Percentiles rank a stretch among this genome's conserved stretches.
Evolutionary conservation across 2,113 vertebrate genomes (phyloP).

Genomic region (Callorhinus ursinus): DNA sequence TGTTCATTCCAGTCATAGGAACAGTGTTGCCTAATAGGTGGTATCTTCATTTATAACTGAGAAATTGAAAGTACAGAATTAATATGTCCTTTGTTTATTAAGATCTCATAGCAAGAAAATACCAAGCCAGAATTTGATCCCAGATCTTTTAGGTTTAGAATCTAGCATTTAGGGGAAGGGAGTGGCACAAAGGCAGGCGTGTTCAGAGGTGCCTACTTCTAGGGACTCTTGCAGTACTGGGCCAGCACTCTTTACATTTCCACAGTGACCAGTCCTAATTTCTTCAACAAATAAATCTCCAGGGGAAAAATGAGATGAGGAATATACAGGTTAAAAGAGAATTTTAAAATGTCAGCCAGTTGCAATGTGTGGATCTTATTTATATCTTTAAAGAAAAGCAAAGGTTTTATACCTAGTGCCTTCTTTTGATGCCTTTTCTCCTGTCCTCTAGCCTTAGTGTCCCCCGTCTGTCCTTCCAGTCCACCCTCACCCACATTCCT

Average conservation of each 20-base stretch:
- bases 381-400: slow-evolving; percentile 16
- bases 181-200: not conserved
- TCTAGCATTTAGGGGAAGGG: not conserved
- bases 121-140: not conserved
- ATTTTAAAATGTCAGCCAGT: not conserved
- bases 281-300: slow-evolving; percentile 33
- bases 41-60: slow-evolving; percentile 38
- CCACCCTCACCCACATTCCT: not conserved
- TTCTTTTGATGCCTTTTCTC: not conserved
- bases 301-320: slow-evolving; percentile 30
- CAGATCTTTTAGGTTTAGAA: not conserved
- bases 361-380: not conserved
- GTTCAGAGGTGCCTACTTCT: not conserved
- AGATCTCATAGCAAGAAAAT: slow-evolving; percentile 1
- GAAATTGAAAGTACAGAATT: not conserved
- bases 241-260: not conserved
- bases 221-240: not conserved
- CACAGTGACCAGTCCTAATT: slow-evolving; percentile 9
- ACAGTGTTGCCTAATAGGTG: not conserved
- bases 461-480: not conserved
- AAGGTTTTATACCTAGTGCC: not conserved
- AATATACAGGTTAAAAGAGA: slow-evolving; percentile 10
- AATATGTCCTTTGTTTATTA: slow-evolving; percentile 45
- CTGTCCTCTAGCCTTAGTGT: not conserved
- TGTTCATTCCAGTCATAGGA: slow-evolving; percentile 41